Evolutionary conservation across 2,797 vertebrate species (phyloP).

Genomic region (Sus cebifrons): DNA sequence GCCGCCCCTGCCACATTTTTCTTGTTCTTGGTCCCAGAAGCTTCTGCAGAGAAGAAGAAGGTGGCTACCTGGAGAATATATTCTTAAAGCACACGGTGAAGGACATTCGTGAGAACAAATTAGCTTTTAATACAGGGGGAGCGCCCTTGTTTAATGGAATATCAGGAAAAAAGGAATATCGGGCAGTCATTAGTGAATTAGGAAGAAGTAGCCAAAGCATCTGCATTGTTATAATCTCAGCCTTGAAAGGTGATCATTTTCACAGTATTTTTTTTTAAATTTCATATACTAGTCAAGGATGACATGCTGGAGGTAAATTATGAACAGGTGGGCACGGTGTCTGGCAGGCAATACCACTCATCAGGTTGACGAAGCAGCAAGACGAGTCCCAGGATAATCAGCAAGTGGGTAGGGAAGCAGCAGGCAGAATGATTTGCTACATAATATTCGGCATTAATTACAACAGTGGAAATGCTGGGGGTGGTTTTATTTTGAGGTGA

Average conservation of each 20-base stretch:
- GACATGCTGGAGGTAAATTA: conserved; percentile 67
- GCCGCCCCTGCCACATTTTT: conserved; percentile 87
- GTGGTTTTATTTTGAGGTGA: background rate
- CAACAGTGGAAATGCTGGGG: background rate
- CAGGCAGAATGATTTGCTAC: background rate
- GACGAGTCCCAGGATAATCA: conserved; percentile 67
- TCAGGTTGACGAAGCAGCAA: conserved; percentile 67
- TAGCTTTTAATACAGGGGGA: conserved; percentile 76
- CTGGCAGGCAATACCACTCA: conserved; percentile 13
- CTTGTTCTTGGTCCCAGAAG: conserved; percentile 85
- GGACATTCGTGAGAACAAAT: conserved; percentile 85
- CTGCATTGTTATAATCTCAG: conserved; percentile 42
- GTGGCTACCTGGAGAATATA: conserved; percentile 82
- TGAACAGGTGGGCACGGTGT: conserved; percentile 73
- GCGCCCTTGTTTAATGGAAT: conserved; percentile 71
- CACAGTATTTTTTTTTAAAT: conserved; percentile 69
- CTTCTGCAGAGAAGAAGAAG: conserved; percentile 77
- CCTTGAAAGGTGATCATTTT: conserved; percentile 11
- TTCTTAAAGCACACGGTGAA: conserved; percentile 84
- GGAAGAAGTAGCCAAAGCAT: conserved; percentile 82
- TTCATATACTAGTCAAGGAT: background rate
- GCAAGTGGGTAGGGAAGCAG: conserved; percentile 50
- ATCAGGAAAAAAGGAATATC: conserved; percentile 67
- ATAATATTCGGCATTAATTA: conserved; percentile 65
- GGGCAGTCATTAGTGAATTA: conserved; percentile 79